Percentiles rank a stretch among this genome's conserved stretches.
Evolutionary conservation across 1,140 invertebrate genomes (phyloP).

Genomic region (Augochlora pura): DNA sequence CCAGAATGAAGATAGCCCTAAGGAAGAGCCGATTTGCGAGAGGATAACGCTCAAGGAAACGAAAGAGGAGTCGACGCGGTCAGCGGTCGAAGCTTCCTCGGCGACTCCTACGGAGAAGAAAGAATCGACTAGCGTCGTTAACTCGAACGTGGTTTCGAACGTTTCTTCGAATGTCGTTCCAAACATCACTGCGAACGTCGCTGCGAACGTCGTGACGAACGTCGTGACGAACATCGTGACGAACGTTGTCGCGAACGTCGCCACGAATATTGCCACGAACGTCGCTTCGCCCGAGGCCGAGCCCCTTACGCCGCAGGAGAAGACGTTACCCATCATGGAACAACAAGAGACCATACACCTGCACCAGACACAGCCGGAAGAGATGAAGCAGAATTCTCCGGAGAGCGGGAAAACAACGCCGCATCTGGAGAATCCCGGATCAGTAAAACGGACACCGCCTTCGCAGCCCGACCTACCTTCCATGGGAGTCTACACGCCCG

Average conservation of each 20-base stretch:
- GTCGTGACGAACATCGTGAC: too few species aligned
- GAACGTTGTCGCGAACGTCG: too few species aligned
- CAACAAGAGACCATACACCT: slow-evolving; percentile 66
- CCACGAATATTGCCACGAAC: slow-evolving; percentile 21
- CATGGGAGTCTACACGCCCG: slow-evolving; percentile 91
- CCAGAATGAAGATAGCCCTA: slow-evolving; percentile 41
- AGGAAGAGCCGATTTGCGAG: slow-evolving; percentile 47
- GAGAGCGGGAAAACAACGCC: slow-evolving; percentile 83
- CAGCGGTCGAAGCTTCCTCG: slow-evolving; percentile 52
- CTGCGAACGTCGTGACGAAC: too few species aligned
- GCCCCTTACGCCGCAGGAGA: slow-evolving; percentile 68
- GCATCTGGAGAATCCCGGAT: slow-evolving; percentile 80
- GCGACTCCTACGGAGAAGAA: slow-evolving; percentile 47
- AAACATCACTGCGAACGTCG: too few species aligned
- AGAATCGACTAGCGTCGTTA: slow-evolving; percentile 36
- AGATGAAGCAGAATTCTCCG: slow-evolving; percentile 74
- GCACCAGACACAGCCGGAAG: slow-evolving; percentile 68
- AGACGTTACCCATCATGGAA: slow-evolving; percentile 59
- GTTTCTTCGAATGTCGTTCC: too few species aligned
- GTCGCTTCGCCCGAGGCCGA: slow-evolving; percentile 42
- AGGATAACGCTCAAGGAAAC: slow-evolving; percentile 35
- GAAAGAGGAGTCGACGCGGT: slow-evolving; percentile 51
- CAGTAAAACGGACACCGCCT: slow-evolving; percentile 81
- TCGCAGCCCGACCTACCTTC: slow-evolving; percentile 85
- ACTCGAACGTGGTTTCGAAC: slow-evolving; percentile 15